A percentile compares a stretch with the other conserved stretches of the same genome.
These are phyloP conservation scores for Formica aserva DNA, from an alignment of 2,888 invertebrate species.

Conservation along the genomic window DNA sequence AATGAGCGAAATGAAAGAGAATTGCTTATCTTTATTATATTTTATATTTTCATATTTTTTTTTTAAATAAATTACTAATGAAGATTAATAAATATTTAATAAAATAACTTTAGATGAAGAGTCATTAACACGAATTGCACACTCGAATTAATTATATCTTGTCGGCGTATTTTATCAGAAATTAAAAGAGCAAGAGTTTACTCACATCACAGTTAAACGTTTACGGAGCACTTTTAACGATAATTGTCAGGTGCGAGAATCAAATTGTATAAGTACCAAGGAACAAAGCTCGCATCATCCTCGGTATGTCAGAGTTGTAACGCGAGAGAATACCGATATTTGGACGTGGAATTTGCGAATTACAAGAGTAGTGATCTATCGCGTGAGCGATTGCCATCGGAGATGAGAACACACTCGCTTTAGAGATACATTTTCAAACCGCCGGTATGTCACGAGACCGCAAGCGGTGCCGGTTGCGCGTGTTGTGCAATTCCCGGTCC, in stretches of 20 bases:
- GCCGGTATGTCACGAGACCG: conserved; percentile 28
- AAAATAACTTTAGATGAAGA: neutral
- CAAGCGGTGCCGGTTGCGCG: conserved; percentile 26
- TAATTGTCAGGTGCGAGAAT: neutral
- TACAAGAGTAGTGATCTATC: neutral
- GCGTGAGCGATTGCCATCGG: conserved; percentile 1
- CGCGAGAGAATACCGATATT: neutral
- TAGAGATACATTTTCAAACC: conserved; percentile 6
- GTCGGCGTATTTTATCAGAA: neutral
- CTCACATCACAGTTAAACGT: neutral
- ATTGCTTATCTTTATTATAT: neutral
- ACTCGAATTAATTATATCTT: neutral
- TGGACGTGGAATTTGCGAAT: neutral
- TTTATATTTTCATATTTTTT: neutral
- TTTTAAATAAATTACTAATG: neutral
- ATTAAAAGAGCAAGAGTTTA: neutral
- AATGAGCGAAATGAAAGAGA: neutral
- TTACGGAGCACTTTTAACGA: neutral
- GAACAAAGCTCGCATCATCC: neutral
- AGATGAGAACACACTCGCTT: neutral
- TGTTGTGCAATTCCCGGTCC: conserved; percentile 12
- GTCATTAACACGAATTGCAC: neutral
- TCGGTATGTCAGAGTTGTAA: neutral
- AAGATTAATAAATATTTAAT: neutral
- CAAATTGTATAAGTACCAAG: neutral